Base-by-base conservation (phyloP, 2,888 invertebrate genomes). In the Notocelia uddmanniana region DNA sequence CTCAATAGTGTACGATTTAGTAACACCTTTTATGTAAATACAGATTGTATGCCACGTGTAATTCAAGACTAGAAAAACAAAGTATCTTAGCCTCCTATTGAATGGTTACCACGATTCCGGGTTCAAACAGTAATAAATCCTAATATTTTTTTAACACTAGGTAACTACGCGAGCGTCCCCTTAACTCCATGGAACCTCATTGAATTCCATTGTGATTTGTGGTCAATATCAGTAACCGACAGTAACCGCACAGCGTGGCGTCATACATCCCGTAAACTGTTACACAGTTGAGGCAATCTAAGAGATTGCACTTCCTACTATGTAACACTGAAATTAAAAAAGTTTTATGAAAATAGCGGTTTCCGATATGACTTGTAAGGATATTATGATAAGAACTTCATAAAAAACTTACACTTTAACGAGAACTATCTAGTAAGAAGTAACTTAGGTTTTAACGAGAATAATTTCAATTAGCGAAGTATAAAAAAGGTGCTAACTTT, bases 181-280 rank as follows among this genome's bases (percentile, higher is more conserved):
- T 66, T 70, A 70, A 68, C 45, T 45, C 21, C 1, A 34, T 11
- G 37, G 67, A 55, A 50, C n/a, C 67, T 68, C 62, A 72, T 72
- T 59, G 67, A 68, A 72, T 67, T 60, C 26, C 59, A 66, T 54
- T 48, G 52, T 68, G 68, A 72, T 72, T 68, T 72, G 72, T 72
- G 72, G 71, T 71, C 66, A 66, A 59, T 71, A 67, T 69, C 37
- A 62, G 52, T 62, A 31, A 45, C 60, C 54, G 71, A 48, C 52
- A 64, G 69, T 64, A 64, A 67, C 59, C 45, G 59, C 41, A 37
- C 66, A 54, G 21, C 26, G 52, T 15, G 23, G 26, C 15, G 18
- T 60, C 60, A 69, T 34, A 69, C 67, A 60, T 71, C 59, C 54
- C 48, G 48, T 67, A 59, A 67, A 67, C 52, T 21, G 64, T 26